Conservation (phyloP, 2,113 vertebrate species). For the Chaetodon trifascialis region DNA sequence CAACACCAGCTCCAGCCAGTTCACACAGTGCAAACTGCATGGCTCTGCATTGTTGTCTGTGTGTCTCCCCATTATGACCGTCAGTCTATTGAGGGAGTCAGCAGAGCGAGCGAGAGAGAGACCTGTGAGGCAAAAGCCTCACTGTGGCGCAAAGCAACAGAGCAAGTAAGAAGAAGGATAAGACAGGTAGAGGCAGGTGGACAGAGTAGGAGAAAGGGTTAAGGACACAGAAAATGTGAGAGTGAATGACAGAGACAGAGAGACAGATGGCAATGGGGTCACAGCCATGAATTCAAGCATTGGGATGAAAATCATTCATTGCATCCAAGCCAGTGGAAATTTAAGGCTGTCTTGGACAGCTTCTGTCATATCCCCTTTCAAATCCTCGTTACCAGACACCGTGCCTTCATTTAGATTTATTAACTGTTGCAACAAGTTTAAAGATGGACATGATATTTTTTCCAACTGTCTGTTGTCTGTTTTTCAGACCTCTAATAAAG, state of each 20-base stretch:
- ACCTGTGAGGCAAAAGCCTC: not conserved
- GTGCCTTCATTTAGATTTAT: slow-evolving; percentile 57
- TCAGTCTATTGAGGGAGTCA: slow-evolving; percentile 18
- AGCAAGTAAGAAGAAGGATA: not conserved
- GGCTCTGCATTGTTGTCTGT: slow-evolving; percentile 45
- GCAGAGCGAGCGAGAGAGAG: not conserved
- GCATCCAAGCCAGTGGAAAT: slow-evolving; percentile 56
- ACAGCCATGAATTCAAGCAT: slow-evolving; percentile 37
- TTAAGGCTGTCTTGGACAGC: slow-evolving; percentile 52
- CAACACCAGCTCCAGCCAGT: slow-evolving; percentile 59
- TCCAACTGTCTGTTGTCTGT: slow-evolving; percentile 12
- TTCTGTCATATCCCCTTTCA: slow-evolving; percentile 65
- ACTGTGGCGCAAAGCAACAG: not conserved
- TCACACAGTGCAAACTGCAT: slow-evolving; percentile 58
- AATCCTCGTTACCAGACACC: slow-evolving; percentile 63
- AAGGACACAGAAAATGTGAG: slow-evolving; percentile 12
- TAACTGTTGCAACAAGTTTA: slow-evolving; percentile 25
- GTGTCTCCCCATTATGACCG: slow-evolving; percentile 33
- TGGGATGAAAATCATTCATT: slow-evolving; percentile 59
- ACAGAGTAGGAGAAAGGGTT: not conserved
- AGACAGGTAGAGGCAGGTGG: not conserved
- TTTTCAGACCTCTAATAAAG: not conserved
- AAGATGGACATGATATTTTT: slow-evolving; percentile 37
- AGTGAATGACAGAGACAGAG: slow-evolving; percentile 44
- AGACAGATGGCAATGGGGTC: slow-evolving; percentile 49